phyloP scores from a whole-genome alignment of 2,888 invertebrate genomes.

The Arrhopalites spinosus region DNA sequence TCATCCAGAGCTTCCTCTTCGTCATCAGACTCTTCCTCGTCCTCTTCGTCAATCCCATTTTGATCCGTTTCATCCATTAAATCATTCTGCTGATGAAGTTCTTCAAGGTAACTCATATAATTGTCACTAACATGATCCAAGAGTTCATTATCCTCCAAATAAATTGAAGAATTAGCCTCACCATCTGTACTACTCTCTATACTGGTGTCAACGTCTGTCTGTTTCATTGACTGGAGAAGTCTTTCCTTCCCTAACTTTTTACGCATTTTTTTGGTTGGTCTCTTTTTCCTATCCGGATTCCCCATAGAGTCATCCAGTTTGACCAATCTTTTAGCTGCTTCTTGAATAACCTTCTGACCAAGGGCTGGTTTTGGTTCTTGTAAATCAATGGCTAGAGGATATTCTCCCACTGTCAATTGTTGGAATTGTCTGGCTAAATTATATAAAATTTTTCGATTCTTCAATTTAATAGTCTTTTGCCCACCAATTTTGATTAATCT shows the following conservation, averaged over 20 bases:
- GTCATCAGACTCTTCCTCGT: constrained; percentile 49
- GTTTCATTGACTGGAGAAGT: neutral
- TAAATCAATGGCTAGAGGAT: constrained; percentile 66
- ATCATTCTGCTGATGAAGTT: constrained; percentile 36
- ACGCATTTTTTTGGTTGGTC: constrained; percentile 42
- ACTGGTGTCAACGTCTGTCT: neutral
- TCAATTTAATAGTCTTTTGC: constrained; percentile 46
- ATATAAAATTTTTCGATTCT: constrained; percentile 61
- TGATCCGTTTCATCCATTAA: constrained; percentile 35
- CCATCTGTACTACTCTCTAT: neutral
- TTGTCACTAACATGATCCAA: constrained; percentile 49
- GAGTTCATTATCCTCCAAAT: constrained; percentile 44
- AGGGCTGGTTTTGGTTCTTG: constrained; percentile 43
- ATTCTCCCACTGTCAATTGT: constrained; percentile 66
- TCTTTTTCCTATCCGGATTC: constrained; percentile 25
- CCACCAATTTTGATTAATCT: constrained; percentile 61
- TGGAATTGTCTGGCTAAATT: constrained; percentile 61
- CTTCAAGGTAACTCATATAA: constrained; percentile 49
- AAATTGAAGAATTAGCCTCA: constrained; percentile 36
- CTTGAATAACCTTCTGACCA: constrained; percentile 42
- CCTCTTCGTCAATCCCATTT: constrained; percentile 47
- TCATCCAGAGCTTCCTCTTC: neutral
- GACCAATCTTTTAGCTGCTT: constrained; percentile 44
- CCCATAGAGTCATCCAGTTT: constrained; percentile 35
- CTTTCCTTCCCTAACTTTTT: constrained; percentile 31